Conservation (phyloP, 2,888 invertebrate genomes). For the Dolomedes plantarius region DNA sequence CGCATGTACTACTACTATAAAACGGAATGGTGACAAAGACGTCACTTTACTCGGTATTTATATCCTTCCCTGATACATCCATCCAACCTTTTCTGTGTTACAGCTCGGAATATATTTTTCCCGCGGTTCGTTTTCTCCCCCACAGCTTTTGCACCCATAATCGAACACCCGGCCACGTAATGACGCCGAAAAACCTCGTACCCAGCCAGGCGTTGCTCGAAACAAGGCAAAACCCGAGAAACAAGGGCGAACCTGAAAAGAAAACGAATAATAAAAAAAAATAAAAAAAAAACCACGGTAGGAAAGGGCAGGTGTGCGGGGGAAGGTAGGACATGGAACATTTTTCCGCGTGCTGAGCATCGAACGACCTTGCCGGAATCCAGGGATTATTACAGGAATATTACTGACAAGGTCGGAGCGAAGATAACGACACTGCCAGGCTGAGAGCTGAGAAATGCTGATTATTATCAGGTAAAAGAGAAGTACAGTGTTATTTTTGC, state of each 20-base stretch:
- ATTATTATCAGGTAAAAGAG: not conserved
- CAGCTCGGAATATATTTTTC: no score
- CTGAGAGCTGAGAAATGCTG: no score
- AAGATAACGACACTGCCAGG: not conserved
- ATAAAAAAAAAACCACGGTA: not conserved
- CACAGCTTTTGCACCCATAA: not conserved
- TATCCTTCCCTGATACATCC: no score
- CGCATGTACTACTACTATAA: no score
- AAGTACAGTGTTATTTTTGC: no score
- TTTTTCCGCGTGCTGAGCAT: conserved; percentile 25
- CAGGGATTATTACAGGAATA: not conserved
- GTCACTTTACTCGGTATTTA: no score
- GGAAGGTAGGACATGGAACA: not conserved
- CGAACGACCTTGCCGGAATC: conserved; percentile 23
- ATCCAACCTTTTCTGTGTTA: no score
- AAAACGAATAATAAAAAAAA: no score
- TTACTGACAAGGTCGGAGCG: not conserved
- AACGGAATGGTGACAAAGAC: no score
- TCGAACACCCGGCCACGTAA: not conserved
- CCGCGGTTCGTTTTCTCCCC: not conserved
- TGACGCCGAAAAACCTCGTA: conserved; percentile 21
- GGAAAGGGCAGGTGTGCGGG: not conserved
- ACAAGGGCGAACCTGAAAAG: conserved; percentile 23
- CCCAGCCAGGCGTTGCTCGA: conserved; percentile 20
- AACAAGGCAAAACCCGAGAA: conserved; percentile 10